Base-by-base conservation (phyloP, 2,113 vertebrate species). In the Brachirus orientalis region DNA sequence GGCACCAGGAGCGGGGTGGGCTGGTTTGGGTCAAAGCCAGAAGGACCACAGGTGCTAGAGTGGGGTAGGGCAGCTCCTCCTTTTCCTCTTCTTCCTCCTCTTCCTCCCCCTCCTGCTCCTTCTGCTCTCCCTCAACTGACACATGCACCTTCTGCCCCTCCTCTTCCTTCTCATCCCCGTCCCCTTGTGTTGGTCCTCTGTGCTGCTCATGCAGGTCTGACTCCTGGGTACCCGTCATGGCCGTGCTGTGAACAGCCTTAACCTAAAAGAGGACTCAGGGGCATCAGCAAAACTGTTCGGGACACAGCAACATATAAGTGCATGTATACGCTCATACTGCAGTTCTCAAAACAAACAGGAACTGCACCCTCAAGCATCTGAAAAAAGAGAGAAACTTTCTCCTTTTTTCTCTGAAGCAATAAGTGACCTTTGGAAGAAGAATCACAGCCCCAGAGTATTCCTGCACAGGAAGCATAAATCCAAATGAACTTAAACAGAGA, bases 1-100 rank as follows among this genome's bases (percentile, higher is more conserved):
- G 96, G 88, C 97, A 99, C 97, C 97, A 99, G 93, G 94, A 98
- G 75, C 97, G 95, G 17, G 97, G 97, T 60, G 95, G 95, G 60
- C 93, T 96, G 86, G 94, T 96, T 91, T 99, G 97, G 86, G 94
- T 94, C 80, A 98, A 93, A 86, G 94, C 96, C 94, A 99, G 95
- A 87, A 99, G 96, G 68, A 97, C 97, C 50, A 96, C 96, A 56
- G 96, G 94, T 44, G 96, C 96, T 75, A 99, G 89, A 47, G 94
- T 88, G 12, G 97, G 96, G 87, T 98, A 97, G 1, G 96, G 97
- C 79, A 96, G 90, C 80, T 94, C 94, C 67, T 92, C 93, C 75
- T 92, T 92, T 72, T 95, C 94, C 77, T 93, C 93, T 53, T 81
- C 78, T 13, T 55, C 36, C 53, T 37, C 54, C 18, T 38, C 69